These are phyloP conservation scores for Empidonax traillii DNA, from an alignment of 2,113 vertebrate species.

Conservation along the genomic window DNA sequence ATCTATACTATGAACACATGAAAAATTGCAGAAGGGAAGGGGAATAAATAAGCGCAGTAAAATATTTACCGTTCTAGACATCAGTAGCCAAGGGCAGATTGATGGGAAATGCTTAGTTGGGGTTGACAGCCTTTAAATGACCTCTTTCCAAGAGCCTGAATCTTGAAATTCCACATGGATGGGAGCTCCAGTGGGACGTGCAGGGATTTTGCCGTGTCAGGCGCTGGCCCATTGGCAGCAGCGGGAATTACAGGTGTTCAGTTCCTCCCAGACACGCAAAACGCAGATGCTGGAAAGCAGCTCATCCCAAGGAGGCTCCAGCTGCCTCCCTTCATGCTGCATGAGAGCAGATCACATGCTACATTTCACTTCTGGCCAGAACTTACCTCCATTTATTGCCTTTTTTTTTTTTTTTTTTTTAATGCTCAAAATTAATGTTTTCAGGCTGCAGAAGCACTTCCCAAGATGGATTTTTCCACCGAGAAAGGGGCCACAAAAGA, in stretches of 20 bases:
- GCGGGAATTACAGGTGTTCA: conserved; percentile 45
- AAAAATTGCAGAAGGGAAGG: neutral
- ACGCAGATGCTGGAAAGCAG: neutral
- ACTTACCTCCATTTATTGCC: conserved; percentile 30
- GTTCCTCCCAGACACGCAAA: conserved; percentile 11
- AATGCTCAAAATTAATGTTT: neutral
- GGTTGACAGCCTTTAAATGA: conserved; percentile 38
- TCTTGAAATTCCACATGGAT: neutral
- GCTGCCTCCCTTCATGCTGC: neutral
- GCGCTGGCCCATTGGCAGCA: conserved; percentile 12
- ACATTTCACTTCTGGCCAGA: conserved; percentile 53
- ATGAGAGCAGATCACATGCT: neutral
- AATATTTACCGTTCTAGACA: conserved; percentile 25
- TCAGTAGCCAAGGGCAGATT: conserved; percentile 23
- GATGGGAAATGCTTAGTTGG: conserved; percentile 27
- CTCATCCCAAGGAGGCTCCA: conserved; percentile 4
- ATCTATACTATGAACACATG: neutral
- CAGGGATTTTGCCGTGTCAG: neutral
- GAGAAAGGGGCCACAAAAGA: conserved; percentile 28
- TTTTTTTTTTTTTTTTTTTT: neutral
- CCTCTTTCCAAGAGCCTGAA: neutral
- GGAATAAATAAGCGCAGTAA: conserved; percentile 17
- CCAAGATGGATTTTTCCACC: conserved; percentile 50
- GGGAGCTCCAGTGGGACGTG: neutral
- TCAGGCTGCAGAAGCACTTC: conserved; percentile 31